These are phyloP conservation scores for Ceyx melanurus DNA, from an alignment of 2,113 vertebrate species.

Conservation along the genomic window DNA sequence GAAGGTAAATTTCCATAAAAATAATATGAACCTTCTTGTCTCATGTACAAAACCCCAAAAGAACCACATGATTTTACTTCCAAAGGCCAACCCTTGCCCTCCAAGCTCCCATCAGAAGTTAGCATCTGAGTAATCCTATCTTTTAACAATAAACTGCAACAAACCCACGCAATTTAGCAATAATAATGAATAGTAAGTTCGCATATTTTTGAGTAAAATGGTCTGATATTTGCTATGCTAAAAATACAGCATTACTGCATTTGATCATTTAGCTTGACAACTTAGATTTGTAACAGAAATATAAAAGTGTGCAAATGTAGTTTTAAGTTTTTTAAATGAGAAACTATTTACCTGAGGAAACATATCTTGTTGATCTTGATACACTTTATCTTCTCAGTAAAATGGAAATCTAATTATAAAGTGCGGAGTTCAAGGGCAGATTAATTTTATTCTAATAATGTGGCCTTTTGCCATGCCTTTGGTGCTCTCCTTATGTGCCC, in stretches of 20 bases:
- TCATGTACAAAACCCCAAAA: neutral
- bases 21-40: neutral
- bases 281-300: neutral
- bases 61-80: neutral
- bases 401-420: neutral
- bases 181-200: neutral
- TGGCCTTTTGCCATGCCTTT: neutral
- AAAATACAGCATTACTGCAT: neutral
- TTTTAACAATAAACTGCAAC: neutral
- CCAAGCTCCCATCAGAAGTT: neutral
- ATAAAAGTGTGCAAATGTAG: neutral
- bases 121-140: neutral
- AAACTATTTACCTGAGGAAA: neutral
- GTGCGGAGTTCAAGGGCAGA: neutral
- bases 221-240: neutral
- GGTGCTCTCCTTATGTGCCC: neutral
- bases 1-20: neutral
- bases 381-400: neutral
- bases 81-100: neutral
- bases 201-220: neutral
- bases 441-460: neutral
- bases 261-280: neutral
- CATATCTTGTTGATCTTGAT: neutral
- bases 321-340: neutral
- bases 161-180: neutral